Base-by-base conservation (phyloP, 1,140 invertebrate species). In the Drosophila malerkotliana region DNA sequence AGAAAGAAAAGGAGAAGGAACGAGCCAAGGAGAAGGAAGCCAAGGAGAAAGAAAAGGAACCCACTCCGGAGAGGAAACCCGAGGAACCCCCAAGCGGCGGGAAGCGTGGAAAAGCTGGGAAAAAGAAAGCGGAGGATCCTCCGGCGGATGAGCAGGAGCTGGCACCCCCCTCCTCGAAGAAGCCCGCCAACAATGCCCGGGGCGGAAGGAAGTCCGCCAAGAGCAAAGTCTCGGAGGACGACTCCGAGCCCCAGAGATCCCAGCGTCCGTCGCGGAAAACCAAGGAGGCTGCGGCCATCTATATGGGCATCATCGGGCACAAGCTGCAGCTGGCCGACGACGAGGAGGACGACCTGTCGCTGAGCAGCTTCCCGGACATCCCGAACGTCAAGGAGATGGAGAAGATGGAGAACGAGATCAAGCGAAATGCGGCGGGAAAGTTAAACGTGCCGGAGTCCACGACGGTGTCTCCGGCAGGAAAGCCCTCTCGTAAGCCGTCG, bases 221-320 rank as follows among this genome's bases (percentile, higher is more conserved):
- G 9, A 54, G 59, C 21, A 88, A 89, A 51, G 59, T 48, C n/a
- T 57, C 30, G 8, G 37, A 54, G 41, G 64, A 64, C 0, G 66
- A 72, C 7, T 32, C 52, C 1, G 68, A 15, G 32, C 51, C 79
- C 41, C 76, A 75, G 72, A 85, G 77, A 1, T 59, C 91, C 34
- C 80, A 87, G 47, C 76, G 95, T 41, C 95, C 95, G 0, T 93
- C 94, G 1, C 92, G 96, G 39, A 96, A 95, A 90, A 96, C 95
- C 4, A 96, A 96, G 89, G 95, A 96, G 92, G 95, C 95, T 51
- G 95, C 95, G 12, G 93, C 95, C 15, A 93, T 96, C 24, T 96
- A 95, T 67, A 95, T 96, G 94, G 95, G 96, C 82, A 94, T 96
- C 71, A 92, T 96, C 24, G 95, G 94, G 7, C 94, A 95, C 76